Percentiles rank a stretch among this genome's conserved stretches.
Evolutionary conservation across 2,888 invertebrate species (phyloP).

Genomic region (Idaea dimidiata): DNA sequence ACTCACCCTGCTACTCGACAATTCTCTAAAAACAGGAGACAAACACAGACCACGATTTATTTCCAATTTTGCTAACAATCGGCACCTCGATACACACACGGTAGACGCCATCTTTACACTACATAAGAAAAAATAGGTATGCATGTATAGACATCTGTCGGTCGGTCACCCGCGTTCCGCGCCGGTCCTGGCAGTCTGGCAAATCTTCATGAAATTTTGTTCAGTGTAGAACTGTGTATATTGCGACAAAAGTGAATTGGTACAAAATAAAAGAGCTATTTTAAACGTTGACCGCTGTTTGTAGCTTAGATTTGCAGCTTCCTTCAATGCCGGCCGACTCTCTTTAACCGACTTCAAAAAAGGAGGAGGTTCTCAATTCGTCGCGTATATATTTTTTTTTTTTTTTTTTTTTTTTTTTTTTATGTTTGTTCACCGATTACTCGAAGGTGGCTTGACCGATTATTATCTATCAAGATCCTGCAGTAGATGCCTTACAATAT

Average conservation of each 20-base stretch:
- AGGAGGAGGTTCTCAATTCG: too few relatives aligned
- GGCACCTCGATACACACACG: conserved; percentile 82
- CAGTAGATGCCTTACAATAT: neutral
- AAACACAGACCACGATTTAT: conserved; percentile 81
- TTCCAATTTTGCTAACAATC: conserved; percentile 82
- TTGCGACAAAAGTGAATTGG: neutral
- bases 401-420: too few relatives aligned
- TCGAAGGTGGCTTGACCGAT: too few relatives aligned
- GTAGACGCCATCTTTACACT: conserved; percentile 83
- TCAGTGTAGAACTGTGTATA: neutral
- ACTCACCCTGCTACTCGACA: conserved; percentile 76
- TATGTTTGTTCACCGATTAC: too few relatives aligned
- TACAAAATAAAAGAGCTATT: too few relatives aligned
- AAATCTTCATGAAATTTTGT: neutral
- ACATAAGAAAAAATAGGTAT: conserved; percentile 38
- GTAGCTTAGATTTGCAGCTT: too few relatives aligned
- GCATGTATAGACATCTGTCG: conserved; percentile 33
- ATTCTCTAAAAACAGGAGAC: conserved; percentile 74
- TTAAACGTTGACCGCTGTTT: too few relatives aligned
- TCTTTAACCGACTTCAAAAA: too few relatives aligned
- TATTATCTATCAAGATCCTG: neutral
- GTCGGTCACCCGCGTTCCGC: conserved; percentile 24
- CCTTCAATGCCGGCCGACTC: too few relatives aligned
- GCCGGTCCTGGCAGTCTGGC: conserved; percentile 42
- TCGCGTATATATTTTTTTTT: too few relatives aligned